Evolutionary conservation across 2,113 vertebrate species (phyloP).

Genomic region (Pelmatolapia mariae): DNA sequence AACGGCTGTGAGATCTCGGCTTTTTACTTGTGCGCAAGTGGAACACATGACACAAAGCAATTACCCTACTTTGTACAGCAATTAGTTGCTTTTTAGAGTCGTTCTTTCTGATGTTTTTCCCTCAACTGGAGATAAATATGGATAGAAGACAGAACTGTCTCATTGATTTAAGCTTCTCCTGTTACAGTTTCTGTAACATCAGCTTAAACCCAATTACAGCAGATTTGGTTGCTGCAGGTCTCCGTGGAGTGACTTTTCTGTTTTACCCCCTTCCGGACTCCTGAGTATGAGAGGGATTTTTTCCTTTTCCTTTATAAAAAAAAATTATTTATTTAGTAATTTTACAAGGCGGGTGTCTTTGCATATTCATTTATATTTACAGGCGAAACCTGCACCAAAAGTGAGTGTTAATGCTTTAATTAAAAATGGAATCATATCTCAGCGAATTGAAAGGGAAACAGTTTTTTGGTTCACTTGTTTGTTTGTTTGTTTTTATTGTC

Average conservation of each 20-base stretch:
- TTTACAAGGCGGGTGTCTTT: slow-evolving; percentile 56
- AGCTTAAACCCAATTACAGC: slow-evolving; percentile 79
- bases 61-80: slow-evolving; percentile 72
- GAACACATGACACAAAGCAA: slow-evolving; percentile 69
- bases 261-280: slow-evolving; percentile 22
- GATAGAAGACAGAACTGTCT: slow-evolving; percentile 68
- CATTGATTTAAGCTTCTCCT: slow-evolving; percentile 74
- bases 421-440: slow-evolving; percentile 75
- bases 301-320: neutral
- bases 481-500: slow-evolving; percentile 66
- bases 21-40: slow-evolving; percentile 45
- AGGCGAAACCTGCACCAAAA: slow-evolving; percentile 58
- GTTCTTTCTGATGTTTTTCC: slow-evolving; percentile 68
- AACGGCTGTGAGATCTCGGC: slow-evolving; percentile 49
- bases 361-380: slow-evolving; percentile 69
- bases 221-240: slow-evolving; percentile 71
- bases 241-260: slow-evolving; percentile 57
- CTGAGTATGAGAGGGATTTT: slow-evolving; percentile 37
- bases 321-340: slow-evolving; percentile 22
- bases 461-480: slow-evolving; percentile 69
- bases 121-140: slow-evolving; percentile 70
- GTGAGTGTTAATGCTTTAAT: slow-evolving; percentile 71
- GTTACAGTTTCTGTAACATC: slow-evolving; percentile 78
- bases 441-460: slow-evolving; percentile 68
- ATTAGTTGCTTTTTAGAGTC: slow-evolving; percentile 72